Evolutionary conservation across 2,888 invertebrate species (phyloP), one percentile per base, ranked within the genome.

Genomic region (Periphyllus acericola): DNA sequence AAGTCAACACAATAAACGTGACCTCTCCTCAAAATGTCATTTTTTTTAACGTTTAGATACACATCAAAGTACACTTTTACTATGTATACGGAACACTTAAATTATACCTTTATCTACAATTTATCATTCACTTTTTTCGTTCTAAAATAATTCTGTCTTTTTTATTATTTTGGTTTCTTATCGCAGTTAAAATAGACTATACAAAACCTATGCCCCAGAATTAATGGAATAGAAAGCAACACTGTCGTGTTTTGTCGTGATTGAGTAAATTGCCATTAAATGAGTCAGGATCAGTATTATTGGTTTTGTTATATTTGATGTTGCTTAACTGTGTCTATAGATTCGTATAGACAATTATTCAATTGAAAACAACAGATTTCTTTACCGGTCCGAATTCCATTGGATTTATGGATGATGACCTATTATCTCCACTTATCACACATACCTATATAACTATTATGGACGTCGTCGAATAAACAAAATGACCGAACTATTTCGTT

Each of bases 151-250:
- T 32, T 71, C 32, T 32, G 11, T 71, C 71, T 71, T 25, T 25
- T 46, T 55, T 55, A 46, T 78, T 60, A 14, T 79, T 79, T 79
- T 55, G 1, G 2, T 55, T 34, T 79, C 34, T 79, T 79, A 79
- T 79, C 55, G 55, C 55, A 79, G 6, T 36, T 55, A 79, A 9
- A 78, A 79, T 60, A 60, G 60, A n/a, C n/a, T 60, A 21, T 3
- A 60, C 60, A 25, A 60, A 60, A 60, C 60, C 25, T 40, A 60
- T 29, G 40, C 29, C 40, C 17, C 34, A 29, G 32, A 60, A 60
- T 75, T 84, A 84, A 84, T 66, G 66, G 60, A 84, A 84, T 84
- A 84, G 83, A 84, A 84, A 84, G 75, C 66, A 55, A 72, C 72
- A n/a, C 17, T 60, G 14, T 60, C 55, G 74, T 75, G 36, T 74